Evolutionary conservation across 2,888 invertebrate genomes (phyloP), one percentile per base, ranked within the genome.

Genomic region (Heliconius ethilla): DNA sequence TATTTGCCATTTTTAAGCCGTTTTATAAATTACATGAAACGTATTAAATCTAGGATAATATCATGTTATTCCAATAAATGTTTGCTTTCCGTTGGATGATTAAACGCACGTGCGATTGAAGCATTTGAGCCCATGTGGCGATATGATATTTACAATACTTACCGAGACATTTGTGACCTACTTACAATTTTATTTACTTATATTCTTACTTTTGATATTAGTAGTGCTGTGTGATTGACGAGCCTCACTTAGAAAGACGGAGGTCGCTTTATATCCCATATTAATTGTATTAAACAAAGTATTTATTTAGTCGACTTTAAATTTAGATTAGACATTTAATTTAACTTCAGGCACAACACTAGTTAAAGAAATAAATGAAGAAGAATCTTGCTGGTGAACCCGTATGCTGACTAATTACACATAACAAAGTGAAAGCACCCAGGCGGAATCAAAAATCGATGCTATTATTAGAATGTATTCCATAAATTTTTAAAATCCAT

Each of bases 31-130:
- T 59, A 59, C n/a, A 59, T n/a, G 1, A n/a, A 59, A 10, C n/a
- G 10, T 59, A 59, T 59, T 59, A n/a, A 59, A 59, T 59, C 77
- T 76, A 62, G 78, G 75, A 77, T 76, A 77, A 69, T 79, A 82
- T 77, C 78, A 77, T 81, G 78, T 82, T 80, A 78, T 78, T 83
- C 84, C 85, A 83, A 84, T 84, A 87, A 87, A 87, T 89, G 87
- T 90, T 90, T 89, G 84, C 81, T 82, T 82, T 82, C 86, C 77
- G 83, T 85, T 84, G 85, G 33, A 33, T 90, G 92, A 93, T 91
- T 89, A 89, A 88, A 88, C 89, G 89, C 92, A 93, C 93, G 93
- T 93, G 92, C 91, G 90, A 83, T 62, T 81, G 27, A 77, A 75
- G 76, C 67, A 76, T 76, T 72, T 33, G 75, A 76, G 67, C 79